Evolutionary conservation across 2,113 vertebrate species (phyloP).

Genomic region (Aphelocoma coerulescens): DNA sequence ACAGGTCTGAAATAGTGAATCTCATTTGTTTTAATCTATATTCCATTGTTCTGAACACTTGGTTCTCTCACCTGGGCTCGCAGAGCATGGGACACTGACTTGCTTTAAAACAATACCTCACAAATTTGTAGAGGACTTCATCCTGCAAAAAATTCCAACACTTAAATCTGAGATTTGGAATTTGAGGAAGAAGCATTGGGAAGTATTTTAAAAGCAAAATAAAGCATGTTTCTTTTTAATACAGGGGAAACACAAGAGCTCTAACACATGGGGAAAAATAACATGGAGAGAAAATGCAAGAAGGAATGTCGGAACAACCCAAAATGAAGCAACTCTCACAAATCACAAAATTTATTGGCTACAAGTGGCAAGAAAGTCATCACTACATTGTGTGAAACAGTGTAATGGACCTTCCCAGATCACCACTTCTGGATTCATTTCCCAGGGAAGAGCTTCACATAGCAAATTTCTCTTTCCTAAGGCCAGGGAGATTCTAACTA

Average conservation of each 20-base stretch:
- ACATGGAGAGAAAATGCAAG: not conserved
- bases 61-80: not conserved
- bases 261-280: not conserved
- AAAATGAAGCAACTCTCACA: not conserved
- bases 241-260: not conserved
- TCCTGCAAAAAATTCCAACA: not conserved
- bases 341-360: not conserved
- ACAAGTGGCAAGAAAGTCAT: not conserved
- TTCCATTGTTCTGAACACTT: not conserved
- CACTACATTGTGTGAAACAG: not conserved
- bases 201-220: not conserved
- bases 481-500: not conserved
- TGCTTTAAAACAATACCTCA: not conserved
- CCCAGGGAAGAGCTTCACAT: not conserved
- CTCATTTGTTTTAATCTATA: not conserved
- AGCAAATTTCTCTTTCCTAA: not conserved
- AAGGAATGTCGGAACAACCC: rapidly evolving
- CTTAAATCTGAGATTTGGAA: not conserved
- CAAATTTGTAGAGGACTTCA: not conserved
- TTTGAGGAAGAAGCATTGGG: not conserved
- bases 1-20: not conserved
- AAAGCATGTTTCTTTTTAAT: not conserved
- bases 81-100: not conserved
- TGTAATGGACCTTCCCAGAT: not conserved
- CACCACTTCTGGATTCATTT: not conserved